phyloP scores from a whole-genome alignment of 2,113 vertebrate genomes.

The Cynocephalus volans region DNA sequence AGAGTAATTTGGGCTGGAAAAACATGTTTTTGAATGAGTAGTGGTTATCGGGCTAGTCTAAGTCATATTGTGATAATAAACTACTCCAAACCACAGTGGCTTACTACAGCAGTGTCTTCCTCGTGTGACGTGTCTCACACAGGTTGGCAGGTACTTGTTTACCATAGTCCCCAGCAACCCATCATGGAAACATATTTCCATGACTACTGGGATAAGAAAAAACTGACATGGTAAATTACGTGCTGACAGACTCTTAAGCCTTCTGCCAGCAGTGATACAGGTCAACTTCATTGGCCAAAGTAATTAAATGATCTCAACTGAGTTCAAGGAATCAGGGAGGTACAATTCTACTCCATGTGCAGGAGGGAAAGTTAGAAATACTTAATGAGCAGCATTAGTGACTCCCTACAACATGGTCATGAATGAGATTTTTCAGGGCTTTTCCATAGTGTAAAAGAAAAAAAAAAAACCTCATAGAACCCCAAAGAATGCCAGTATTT shows the following conservation, averaged over 20 bases:
- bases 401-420: background rate
- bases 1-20: background rate
- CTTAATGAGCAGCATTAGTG: too few relatives aligned
- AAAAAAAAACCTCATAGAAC: background rate
- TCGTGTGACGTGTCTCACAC: accelerated
- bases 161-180: accelerated
- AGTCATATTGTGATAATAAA: background rate
- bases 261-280: background rate
- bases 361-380: background rate
- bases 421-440: background rate
- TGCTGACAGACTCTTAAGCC: background rate
- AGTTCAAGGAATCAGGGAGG: background rate
- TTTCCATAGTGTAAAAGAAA: background rate
- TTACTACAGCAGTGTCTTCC: background rate
- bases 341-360: accelerated
- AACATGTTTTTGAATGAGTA: background rate
- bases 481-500: accelerated
- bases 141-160: too few relatives aligned
- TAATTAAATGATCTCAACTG: background rate
- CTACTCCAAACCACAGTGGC: background rate
- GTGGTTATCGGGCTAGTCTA: background rate
- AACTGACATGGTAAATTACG: background rate
- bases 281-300: background rate
- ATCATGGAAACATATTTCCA: background rate
- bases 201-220: background rate